phyloP scores from a whole-genome alignment of 2,888 invertebrate species.

The Sympetrum striolatum region DNA sequence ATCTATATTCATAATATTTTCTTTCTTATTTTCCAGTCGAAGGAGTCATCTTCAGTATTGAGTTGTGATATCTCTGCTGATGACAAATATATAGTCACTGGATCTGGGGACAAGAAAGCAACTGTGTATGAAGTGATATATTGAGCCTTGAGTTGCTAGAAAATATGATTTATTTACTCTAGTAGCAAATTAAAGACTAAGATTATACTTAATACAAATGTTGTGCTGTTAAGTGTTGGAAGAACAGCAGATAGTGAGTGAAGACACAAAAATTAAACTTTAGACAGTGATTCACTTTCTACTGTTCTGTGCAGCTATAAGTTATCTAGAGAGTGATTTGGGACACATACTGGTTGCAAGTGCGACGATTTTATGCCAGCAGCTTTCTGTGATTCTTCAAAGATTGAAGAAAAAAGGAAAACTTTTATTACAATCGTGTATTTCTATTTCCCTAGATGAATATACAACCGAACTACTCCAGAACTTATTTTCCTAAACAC shows the following conservation, averaged over 20 bases:
- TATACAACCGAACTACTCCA: slow-evolving; percentile 39
- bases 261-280: not conserved
- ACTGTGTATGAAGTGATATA: slow-evolving; percentile 96
- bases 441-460: slow-evolving; percentile 37
- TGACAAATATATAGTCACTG: slow-evolving; percentile 97
- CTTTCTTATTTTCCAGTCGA: slow-evolving; percentile 69
- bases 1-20: not conserved
- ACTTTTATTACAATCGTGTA: slow-evolving; percentile 37
- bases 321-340: slow-evolving; percentile 19
- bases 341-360: not conserved
- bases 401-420: slow-evolving; percentile 26
- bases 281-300: slow-evolving; percentile 21
- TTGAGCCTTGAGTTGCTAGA: slow-evolving; percentile 58
- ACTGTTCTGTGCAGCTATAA: not conserved
- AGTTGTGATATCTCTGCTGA: slow-evolving; percentile 98
- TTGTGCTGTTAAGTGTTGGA: slow-evolving; percentile 23
- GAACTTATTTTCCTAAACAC: slow-evolving; percentile 42
- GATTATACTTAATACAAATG: not conserved
- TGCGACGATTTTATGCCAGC: slow-evolving; percentile 3
- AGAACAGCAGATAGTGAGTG: slow-evolving; percentile 6
- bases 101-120: slow-evolving; percentile 97
- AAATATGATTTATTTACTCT: slow-evolving; percentile 4
- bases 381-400: slow-evolving; percentile 33
- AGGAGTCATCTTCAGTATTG: slow-evolving; percentile 96
- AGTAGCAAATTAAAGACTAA: not conserved